phyloP scores from a whole-genome alignment of 2,797 vertebrate genomes.

The Alectoris magna region DNA sequence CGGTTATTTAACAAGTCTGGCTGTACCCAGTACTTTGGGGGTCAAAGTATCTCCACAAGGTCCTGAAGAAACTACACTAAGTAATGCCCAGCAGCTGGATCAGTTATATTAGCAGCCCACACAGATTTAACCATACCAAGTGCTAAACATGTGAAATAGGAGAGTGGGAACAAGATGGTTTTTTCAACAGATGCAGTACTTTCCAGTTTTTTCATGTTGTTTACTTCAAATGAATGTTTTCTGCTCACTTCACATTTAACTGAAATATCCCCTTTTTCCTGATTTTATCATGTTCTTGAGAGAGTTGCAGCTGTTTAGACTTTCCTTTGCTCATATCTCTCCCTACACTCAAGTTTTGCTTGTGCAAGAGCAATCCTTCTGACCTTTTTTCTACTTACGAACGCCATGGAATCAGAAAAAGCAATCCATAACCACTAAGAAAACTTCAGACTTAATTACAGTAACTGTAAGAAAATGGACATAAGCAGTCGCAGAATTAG shows the following conservation, averaged over 20 bases:
- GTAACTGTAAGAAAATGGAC: not conserved
- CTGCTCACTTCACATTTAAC: not conserved
- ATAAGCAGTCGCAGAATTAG: not conserved
- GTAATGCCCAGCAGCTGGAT: not conserved
- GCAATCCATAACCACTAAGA: not conserved
- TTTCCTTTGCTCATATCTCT: not conserved
- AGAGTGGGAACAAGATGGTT: not conserved
- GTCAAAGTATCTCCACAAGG: not conserved
- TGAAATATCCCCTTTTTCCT: not conserved
- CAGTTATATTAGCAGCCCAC: not conserved
- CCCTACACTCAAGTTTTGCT: not conserved
- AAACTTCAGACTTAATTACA: not conserved
- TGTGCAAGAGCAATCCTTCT: not conserved
- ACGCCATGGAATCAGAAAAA: not conserved
- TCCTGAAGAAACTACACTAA: not conserved
- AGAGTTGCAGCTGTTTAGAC: not conserved
- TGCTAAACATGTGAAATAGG: rapidly evolving
- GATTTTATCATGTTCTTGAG: not conserved
- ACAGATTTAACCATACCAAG: not conserved
- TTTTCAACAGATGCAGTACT: not conserved
- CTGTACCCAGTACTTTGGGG: not conserved
- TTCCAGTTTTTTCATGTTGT: not conserved
- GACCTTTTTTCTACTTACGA: not conserved
- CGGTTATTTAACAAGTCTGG: not conserved
- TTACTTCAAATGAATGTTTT: not conserved